These are phyloP conservation scores for Synchiropus splendidus DNA, from an alignment of 2,113 vertebrate genomes.

Conservation along the genomic window DNA sequence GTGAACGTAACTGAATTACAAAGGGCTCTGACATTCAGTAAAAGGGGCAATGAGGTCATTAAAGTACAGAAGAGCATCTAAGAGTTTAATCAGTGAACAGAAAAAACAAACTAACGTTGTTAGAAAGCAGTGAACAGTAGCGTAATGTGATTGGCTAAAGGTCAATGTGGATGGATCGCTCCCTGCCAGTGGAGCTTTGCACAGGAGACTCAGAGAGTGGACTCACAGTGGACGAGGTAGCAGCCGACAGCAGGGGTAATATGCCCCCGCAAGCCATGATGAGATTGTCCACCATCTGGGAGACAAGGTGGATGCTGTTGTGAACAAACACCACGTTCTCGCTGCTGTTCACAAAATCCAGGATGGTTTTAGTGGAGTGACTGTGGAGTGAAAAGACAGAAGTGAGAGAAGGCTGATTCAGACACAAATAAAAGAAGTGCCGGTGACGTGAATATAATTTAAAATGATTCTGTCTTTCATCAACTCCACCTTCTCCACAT, in stretches of 20 bases:
- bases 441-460: not conserved
- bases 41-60: slow-evolving; percentile 12
- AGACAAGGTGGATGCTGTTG: slow-evolving; percentile 95
- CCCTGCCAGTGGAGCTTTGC: slow-evolving; percentile 18
- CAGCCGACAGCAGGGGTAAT: slow-evolving; percentile 90
- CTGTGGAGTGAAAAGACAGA: slow-evolving; percentile 49
- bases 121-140: slow-evolving; percentile 41
- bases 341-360: slow-evolving; percentile 98
- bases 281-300: slow-evolving; percentile 97
- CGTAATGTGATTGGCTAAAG: slow-evolving; percentile 57
- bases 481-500: slow-evolving; percentile 89
- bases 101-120: slow-evolving; percentile 51
- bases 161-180: slow-evolving; percentile 54
- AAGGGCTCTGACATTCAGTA: slow-evolving; percentile 18
- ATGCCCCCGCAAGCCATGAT: slow-evolving; percentile 98
- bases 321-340: slow-evolving; percentile 97
- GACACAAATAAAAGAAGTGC: not conserved
- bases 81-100: slow-evolving; percentile 30
- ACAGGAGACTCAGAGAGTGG: too few relatives aligned
- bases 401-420: not conserved
- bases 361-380: slow-evolving; percentile 92
- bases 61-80: slow-evolving; percentile 23
- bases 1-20: slow-evolving; percentile 11
- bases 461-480: not conserved
- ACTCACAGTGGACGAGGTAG: slow-evolving; percentile 91